A percentile compares a stretch with the other conserved stretches of the same genome.
phyloP scores from a whole-genome alignment of 2,888 invertebrate species.

The Drosophila prostipennis region DNA sequence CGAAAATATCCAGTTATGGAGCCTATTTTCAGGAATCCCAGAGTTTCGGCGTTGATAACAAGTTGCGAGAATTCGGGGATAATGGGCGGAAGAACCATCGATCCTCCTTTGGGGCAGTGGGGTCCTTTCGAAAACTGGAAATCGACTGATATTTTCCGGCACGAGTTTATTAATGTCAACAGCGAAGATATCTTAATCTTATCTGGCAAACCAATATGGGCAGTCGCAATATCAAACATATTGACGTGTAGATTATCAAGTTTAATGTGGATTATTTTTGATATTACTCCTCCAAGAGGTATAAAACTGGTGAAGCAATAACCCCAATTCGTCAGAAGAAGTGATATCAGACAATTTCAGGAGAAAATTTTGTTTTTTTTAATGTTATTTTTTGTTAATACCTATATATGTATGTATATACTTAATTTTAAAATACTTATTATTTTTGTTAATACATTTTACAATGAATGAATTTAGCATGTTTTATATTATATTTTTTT shows the following conservation, averaged over 20 bases:
- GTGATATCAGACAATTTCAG: not conserved
- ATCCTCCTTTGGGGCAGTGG: conserved; percentile 81
- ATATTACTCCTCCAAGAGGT: not conserved
- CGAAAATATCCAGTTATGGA: conserved; percentile 69
- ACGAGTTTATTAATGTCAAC: not conserved
- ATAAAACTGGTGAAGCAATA: not conserved
- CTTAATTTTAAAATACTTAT: not conserved
- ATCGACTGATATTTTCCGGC: conserved; percentile 75
- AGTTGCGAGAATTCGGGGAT: conserved; percentile 68
- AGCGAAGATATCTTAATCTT: conserved; percentile 2
- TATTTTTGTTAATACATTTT: not conserved
- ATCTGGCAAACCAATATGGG: not conserved
- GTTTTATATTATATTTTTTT: too few species aligned
- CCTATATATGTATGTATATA: not conserved
- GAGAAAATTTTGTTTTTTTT: too few species aligned
- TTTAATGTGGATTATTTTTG: not conserved
- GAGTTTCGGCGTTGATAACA: conserved; percentile 79
- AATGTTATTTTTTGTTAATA: not conserved
- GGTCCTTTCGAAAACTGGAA: conserved; percentile 82
- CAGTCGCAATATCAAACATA: not conserved
- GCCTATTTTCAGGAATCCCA: conserved; percentile 79
- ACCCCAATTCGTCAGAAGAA: not conserved
- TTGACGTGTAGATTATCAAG: too few species aligned
- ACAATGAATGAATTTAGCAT: not conserved
- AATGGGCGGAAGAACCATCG: conserved; percentile 60